phyloP scores from a whole-genome alignment of 2,113 vertebrate species.

The Lonchura striata region DNA sequence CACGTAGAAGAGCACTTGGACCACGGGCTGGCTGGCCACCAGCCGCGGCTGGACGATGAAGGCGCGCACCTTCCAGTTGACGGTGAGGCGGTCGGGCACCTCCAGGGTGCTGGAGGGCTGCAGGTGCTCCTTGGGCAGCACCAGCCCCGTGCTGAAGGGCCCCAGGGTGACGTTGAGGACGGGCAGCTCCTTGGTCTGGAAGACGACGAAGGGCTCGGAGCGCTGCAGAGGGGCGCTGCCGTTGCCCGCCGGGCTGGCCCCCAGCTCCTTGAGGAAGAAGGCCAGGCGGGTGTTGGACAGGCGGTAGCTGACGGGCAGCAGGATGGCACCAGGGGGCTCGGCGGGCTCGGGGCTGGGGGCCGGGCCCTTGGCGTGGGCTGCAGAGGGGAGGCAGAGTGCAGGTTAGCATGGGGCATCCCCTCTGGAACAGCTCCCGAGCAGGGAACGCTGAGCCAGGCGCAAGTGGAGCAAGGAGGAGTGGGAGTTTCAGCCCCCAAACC shows the following conservation, averaged over 20 bases:
- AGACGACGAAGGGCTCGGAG: slow-evolving; percentile 93
- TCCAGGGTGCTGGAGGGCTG: slow-evolving; percentile 93
- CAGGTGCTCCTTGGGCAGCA: slow-evolving; percentile 89
- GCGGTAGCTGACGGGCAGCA: slow-evolving; percentile 90
- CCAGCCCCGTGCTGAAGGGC: slow-evolving; percentile 87
- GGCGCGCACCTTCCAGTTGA: slow-evolving; percentile 98
- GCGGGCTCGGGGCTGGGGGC: slow-evolving; percentile 80
- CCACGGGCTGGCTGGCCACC: slow-evolving; percentile 84
- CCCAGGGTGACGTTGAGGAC: slow-evolving; percentile 92
- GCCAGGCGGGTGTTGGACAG: slow-evolving; percentile 93
- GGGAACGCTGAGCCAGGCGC: fast-evolving
- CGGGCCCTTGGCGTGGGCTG: slow-evolving; percentile 79
- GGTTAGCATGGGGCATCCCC: not conserved
- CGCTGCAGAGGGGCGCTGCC: slow-evolving; percentile 76
- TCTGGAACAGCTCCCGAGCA: not conserved
- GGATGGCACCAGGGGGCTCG: slow-evolving; percentile 68
- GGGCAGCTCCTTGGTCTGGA: slow-evolving; percentile 95
- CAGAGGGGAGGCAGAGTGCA: fast-evolving
- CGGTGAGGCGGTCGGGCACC: slow-evolving; percentile 87
- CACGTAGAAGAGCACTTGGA: slow-evolving; percentile 96
- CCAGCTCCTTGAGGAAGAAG: slow-evolving; percentile 89
- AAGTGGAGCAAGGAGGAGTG: fast-evolving
- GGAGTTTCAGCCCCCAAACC: not conserved
- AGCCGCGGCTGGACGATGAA: slow-evolving; percentile 91
- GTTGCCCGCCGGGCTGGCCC: slow-evolving; percentile 56